Base-by-base conservation (phyloP, 2,113 vertebrate species). In the Atractosteus spatula region DNA sequence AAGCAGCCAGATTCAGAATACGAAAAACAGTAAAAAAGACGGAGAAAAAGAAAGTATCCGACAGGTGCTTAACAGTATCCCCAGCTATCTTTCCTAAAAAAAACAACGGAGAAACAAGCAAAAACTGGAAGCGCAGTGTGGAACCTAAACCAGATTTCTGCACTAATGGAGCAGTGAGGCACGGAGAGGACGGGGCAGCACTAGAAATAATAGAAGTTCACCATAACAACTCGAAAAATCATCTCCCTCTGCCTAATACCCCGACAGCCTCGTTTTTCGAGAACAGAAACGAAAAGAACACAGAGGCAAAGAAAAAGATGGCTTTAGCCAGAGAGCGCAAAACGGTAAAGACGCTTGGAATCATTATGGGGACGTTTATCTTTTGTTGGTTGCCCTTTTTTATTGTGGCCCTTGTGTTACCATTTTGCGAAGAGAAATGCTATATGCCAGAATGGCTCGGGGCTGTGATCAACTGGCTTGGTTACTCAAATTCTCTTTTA, bases 281-380 rank as follows among this genome's bases (percentile, higher is more conserved):
- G 62, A 88, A 82, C 75, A 91, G 91, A 78, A 93, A 92, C 47
- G 94, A 95, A 67, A 94, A 86, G 76, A 94, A 86, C 78, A 83
- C 89, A 0, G 96, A 95, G 11, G 91, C 93, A 4, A 97, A 94
- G 80, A 89, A 94, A 55, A 98, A 97, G 81, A 89, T 95, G 79
- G 96, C 95, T 55, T 77, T 98, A 78, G 95, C 95, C 63, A 89
- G 96, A n/a, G 97, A 99, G 71, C 92, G 95, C 70, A 98, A 98
- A 82, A 97, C 97, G 0, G 97, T 99, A 59, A 99, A 99, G 84
- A 99, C 97, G 0, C 80, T 99, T 71, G 97, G 97, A 54, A 99
- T 99, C 83, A 98, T 99, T 71, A 99, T 99, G 96, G 97, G 96
- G 14, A 98, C 97, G 12, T 98, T 99, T 87, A 99, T 98, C 80